These are phyloP conservation scores for Blera fallax DNA, from an alignment of 2,888 invertebrate genomes.

Conservation along the genomic window DNA sequence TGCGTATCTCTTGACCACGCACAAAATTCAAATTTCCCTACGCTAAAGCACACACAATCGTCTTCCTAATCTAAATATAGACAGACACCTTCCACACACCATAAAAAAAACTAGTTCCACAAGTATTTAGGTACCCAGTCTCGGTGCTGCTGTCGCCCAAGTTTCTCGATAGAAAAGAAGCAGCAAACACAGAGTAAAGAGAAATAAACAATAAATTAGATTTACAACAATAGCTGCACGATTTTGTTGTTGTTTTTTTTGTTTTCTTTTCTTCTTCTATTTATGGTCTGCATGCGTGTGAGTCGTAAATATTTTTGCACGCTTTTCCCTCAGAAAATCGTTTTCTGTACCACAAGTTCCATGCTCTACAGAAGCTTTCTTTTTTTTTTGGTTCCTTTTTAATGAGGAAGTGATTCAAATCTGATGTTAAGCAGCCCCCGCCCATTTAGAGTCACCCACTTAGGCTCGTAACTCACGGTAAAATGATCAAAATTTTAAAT, in stretches of 20 bases:
- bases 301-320: conserved; percentile 25
- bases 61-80: conserved; percentile 26
- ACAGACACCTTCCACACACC: not conserved
- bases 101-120: conserved; percentile 26
- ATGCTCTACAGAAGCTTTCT: not conserved
- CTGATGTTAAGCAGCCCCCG: not conserved
- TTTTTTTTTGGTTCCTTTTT: not conserved
- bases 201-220: not conserved
- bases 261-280: conserved; percentile 6
- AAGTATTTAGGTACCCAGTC: too few relatives aligned
- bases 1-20: conserved; percentile 37
- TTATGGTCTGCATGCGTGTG: conserved; percentile 17
- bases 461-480: not conserved
- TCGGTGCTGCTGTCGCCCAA: not conserved
- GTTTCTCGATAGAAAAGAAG: not conserved
- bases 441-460: not conserved
- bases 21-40: not conserved
- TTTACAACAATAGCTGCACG: not conserved
- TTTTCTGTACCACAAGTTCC: not conserved
- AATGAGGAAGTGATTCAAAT: not conserved
- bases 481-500: not conserved
- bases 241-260: not conserved
- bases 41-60: not conserved
- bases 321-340: not conserved
- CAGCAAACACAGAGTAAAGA: not conserved